Evolutionary conservation across 2,113 vertebrate genomes (phyloP), one percentile per base, ranked within the genome.

Genomic region (Anguilla japonica): DNA sequence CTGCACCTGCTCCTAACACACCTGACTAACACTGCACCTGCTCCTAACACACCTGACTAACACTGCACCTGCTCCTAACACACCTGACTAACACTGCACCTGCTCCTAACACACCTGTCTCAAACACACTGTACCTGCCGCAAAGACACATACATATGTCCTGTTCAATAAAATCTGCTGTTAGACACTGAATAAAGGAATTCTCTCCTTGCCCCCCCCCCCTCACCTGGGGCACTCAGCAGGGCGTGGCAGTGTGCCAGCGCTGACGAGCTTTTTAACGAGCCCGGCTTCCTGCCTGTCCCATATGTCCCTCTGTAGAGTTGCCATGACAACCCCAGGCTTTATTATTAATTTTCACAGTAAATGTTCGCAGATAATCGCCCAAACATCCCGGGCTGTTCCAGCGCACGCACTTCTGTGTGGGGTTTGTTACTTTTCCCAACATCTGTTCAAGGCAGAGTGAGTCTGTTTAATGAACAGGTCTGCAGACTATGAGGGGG

Each of bases 371-470:
- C 4, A 86, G 26, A 78, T 18, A 84, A n/a, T 3, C 20, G 4
- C 34, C 75, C 75, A 8, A 26, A 79, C 34, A 22, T 41, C 26
- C 0, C 84, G 16, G 46, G 57, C 78, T 56, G 41, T 81, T 39
- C 53, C 56, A 63, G 53, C n/a, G 39, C 40, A 88, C 92, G 89
- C 91, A 86, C 91, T 91, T 89, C 89, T 90, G 88, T n/a, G 88
- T 91, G 89, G 87, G 79, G 82, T 91, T 87, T 90, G 88, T 86
- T 82, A 53, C 50, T 86, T 63, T 90, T 91, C 78, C 89, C 50
- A 53, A 93, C 92, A 94, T 92, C 92, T 93, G 91, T 88, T 89
- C 75, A 87, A 88, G 83, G 86, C 86, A 85, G 78, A 92, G 90
- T 82, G 88, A 90, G 90, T 91, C 90, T 90, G 90, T 91, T 89